Evolutionary conservation across 2,888 invertebrate species (phyloP).

Genomic region (Chymomyza amoena): DNA sequence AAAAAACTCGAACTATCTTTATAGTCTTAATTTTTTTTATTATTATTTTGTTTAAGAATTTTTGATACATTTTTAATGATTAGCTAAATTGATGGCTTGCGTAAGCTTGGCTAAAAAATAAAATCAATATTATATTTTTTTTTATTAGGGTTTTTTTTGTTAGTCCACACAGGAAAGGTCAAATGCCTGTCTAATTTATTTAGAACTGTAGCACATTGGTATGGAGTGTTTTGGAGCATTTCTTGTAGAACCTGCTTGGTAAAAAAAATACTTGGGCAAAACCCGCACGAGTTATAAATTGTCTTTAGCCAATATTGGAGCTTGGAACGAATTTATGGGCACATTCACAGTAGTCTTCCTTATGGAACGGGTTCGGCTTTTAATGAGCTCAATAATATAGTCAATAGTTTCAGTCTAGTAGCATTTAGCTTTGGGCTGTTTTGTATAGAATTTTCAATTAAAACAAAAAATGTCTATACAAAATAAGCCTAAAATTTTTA

Average conservation of each 20-base stretch:
- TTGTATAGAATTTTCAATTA: background rate
- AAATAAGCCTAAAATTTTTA: background rate
- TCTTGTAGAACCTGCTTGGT: constrained; percentile 37
- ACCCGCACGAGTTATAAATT: constrained; percentile 23
- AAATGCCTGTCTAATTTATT: constrained; percentile 15
- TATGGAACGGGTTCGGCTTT: background rate
- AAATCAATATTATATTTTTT: background rate
- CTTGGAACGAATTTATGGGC: background rate
- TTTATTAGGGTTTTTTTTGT: constrained; percentile 16
- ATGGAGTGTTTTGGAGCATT: constrained; percentile 12
- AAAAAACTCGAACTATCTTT: background rate
- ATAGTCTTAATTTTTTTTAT: background rate
- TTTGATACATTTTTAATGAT: background rate
- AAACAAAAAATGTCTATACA: background rate
- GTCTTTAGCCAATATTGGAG: background rate
- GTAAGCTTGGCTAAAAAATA: background rate
- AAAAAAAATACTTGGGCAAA: constrained; percentile 34
- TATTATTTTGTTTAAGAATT: background rate
- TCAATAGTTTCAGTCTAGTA: background rate
- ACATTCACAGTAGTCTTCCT: background rate
- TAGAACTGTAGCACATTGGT: constrained; percentile 10
- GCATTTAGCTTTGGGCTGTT: background rate
- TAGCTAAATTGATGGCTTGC: background rate
- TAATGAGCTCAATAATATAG: background rate
- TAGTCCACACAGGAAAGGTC: constrained; percentile 3